Conservation (phyloP, 2,888 invertebrate species). For the Alviniconcha strummeri region DNA sequence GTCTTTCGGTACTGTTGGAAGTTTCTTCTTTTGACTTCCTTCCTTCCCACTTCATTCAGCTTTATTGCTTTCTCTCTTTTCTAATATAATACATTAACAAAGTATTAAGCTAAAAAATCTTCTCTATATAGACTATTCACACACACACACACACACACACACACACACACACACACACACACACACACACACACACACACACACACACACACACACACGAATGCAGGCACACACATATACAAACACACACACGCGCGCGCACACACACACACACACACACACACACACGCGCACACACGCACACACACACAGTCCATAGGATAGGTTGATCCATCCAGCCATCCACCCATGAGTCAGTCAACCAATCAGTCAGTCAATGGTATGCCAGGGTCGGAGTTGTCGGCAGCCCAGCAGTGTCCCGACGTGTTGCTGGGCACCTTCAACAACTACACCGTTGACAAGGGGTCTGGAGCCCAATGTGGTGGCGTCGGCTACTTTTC, state of each 20-base stretch:
- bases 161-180: background rate
- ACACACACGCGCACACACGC: background rate
- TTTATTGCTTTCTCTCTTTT: no score
- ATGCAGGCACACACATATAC: background rate
- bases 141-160: constrained; percentile 1
- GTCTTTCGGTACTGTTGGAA: no score
- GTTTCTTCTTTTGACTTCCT: no score
- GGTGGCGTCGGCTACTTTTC: background rate
- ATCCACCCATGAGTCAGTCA: background rate
- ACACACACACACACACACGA: background rate
- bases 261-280: background rate
- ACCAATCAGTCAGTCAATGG: background rate
- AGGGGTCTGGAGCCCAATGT: background rate
- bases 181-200: constrained; percentile 1
- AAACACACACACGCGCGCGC: background rate
- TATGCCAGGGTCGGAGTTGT: background rate
- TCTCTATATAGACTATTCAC: background rate
- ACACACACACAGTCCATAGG: background rate
- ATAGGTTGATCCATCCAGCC: background rate
- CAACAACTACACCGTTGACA: constrained; percentile 16
- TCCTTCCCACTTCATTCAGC: no score
- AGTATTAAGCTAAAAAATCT: no score
- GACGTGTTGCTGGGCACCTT: constrained; percentile 10
- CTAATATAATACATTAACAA: no score
- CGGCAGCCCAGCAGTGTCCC: background rate